These are phyloP conservation scores for Chrysogorgia sp. DNA, from an alignment of 92 coral and sea anemone genomes.

Conservation along the genomic window DNA sequence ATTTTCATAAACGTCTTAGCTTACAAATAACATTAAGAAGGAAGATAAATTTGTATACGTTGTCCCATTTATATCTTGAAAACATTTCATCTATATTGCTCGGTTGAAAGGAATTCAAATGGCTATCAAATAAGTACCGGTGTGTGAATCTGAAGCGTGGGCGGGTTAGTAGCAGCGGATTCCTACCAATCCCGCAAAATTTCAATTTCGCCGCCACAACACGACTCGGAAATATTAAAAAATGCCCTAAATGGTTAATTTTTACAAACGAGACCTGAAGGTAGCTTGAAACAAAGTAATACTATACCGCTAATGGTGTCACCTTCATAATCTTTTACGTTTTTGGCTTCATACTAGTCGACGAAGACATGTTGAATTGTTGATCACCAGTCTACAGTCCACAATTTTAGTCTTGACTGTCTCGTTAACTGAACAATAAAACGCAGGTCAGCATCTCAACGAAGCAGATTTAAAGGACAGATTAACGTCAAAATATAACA, in stretches of 20 bases:
- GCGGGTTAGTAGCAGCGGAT: slow-evolving; percentile 10
- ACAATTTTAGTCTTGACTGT: too few relatives aligned
- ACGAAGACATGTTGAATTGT: neutral
- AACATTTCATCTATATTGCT: too few relatives aligned
- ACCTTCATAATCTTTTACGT: neutral
- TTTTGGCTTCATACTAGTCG: neutral
- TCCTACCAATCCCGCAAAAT: slow-evolving; percentile 12
- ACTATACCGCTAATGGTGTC: neutral
- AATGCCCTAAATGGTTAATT: neutral
- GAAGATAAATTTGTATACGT: too few relatives aligned
- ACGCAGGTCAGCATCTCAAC: neutral
- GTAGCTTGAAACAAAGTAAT: neutral
- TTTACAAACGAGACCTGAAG: neutral
- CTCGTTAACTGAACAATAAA: too few relatives aligned
- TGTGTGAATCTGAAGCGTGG: too few relatives aligned
- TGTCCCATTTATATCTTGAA: too few relatives aligned
- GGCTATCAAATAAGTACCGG: too few relatives aligned
- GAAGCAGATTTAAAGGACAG: neutral
- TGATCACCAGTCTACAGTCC: neutral
- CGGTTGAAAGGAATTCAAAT: too few relatives aligned
- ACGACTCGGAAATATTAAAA: slow-evolving; percentile 16
- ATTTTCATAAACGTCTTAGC: too few relatives aligned
- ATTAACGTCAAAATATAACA: too few relatives aligned
- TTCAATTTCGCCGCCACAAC: slow-evolving; percentile 36
- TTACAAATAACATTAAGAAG: too few relatives aligned